Evolutionary conservation across 2,113 vertebrate genomes (phyloP), one percentile per base, ranked within the genome.

Genomic region (Strix aluco): DNA sequence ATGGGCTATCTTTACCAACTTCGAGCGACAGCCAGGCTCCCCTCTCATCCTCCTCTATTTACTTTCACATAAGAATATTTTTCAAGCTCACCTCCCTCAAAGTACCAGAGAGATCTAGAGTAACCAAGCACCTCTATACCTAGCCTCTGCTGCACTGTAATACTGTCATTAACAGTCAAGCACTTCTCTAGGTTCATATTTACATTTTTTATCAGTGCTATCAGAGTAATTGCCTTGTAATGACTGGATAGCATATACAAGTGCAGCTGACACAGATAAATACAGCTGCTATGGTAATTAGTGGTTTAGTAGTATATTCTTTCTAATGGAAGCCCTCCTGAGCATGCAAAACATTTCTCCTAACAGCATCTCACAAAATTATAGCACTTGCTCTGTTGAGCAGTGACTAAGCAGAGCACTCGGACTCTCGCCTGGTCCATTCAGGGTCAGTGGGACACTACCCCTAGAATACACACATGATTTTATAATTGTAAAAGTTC

Each of bases 351-450:
- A 30, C 11, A 14, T 10, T 13, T 38, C 36, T 61, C 54, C 42
- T 19, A 66, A 46, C 16, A 44, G 15, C 23, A 29, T 20, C 47
- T 54, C 66, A 46, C 26, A 13, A 8, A 46, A 42, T 6, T 6
- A 46, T 1, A 34, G 49, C 51, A 90, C 65, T 26, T 73, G 25
- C 44, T 72, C 36, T 25, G 6, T 11, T 15, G 6, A 63, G 42
- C 38, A 12, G n/a, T 1, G 2, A 32, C 30, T 44, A 30, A 72
- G 46, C 81, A 63, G 13, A 57, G 49, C 66, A 5, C 59, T 59
- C 2, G 1, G 23, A n/a, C 42, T 59, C 58, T 57, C 12, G 1
- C 16, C 55, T 7, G 16, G 18, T n/a, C 42, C 20, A 0, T 6
- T 15, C 20, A 4, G 19, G 44, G 21, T 34, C 51, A n/a, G 5